Evolutionary conservation across 1,140 invertebrate genomes (phyloP), one percentile per base, ranked within the genome.

Genomic region (Tetramorium parvispinum): DNA sequence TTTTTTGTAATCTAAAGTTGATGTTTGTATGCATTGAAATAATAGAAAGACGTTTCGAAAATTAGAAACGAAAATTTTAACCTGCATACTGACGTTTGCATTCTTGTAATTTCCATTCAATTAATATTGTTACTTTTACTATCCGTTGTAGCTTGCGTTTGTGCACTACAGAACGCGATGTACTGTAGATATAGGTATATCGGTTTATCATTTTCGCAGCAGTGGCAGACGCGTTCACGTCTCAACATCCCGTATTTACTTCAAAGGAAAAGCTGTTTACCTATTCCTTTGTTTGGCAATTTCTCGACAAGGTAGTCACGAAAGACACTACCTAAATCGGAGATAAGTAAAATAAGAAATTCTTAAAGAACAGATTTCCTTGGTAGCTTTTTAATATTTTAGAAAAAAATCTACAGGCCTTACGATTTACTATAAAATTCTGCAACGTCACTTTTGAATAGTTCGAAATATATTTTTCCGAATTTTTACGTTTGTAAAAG

Each of bases 101-200:
- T 61, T 32, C 5, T 61, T 61, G 16, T n/a, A 66, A 66, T 43
- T 66, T 66, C 10, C 24, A 0, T 49, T n/a, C 2, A 7, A 77
- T 32, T 27, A 63, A 78, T 78, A 78, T 49, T 49, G 24, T 63
- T 77, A 46, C n/a, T 27, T 76, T 76, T 59, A 16, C 21, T 40
- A 61, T 59, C 24, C 13, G 13, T 18, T 40, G 3, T 40, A 68
- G 10, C 43, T 24, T n/a, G 11, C n/a, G 7, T 53, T 66, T 79
- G 43, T 61, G 40, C 55, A 43, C 16, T 11, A 21, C 10, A n/a
- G 10, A 32, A 2, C 16, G 7, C 16, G 6, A 32, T 77, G 6
- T 61, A 27, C 40, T 40, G 59, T 77, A 65, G 16, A 61, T 18
- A 61, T 5, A 75, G 7, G 11, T 57, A 59, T 76, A 76, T 77